phyloP scores from a whole-genome alignment of 2,888 invertebrate genomes.

The Aleiodes alternator region DNA sequence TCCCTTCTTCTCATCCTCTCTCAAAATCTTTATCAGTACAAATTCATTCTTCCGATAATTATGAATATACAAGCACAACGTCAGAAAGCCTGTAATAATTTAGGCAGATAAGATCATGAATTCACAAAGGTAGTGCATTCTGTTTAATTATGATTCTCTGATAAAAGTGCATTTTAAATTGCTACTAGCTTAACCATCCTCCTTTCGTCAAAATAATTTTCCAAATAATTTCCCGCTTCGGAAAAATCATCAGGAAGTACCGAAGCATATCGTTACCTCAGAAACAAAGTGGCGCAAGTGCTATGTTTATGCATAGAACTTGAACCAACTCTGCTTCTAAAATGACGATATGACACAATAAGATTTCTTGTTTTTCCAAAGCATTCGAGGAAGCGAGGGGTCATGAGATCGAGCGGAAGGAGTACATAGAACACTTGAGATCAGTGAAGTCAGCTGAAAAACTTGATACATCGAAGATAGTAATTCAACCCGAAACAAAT shows the following conservation, averaged over 20 bases:
- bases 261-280: too few species aligned
- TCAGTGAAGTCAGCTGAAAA: conserved; percentile 52
- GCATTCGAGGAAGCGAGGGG: conserved; percentile 82
- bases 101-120: conserved; percentile 55
- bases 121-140: neutral
- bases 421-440: conserved; percentile 77
- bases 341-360: neutral
- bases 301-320: too few species aligned
- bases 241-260: too few species aligned
- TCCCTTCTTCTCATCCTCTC: conserved; percentile 36
- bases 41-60: conserved; percentile 57
- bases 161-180: conserved; percentile 47
- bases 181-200: conserved; percentile 17
- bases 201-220: conserved; percentile 26
- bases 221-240: too few species aligned
- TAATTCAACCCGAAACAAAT: neutral
- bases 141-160: conserved; percentile 5
- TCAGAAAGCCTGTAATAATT: conserved; percentile 53
- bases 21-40: conserved; percentile 44
- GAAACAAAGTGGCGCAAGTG: too few species aligned
- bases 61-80: conserved; percentile 51
- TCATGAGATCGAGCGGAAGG: conserved; percentile 81
- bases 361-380: conserved; percentile 67
- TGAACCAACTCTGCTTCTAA: too few species aligned
- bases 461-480: conserved; percentile 58